Base-by-base conservation (phyloP, 2,797 vertebrate genomes). In the Pangasius krempfi region DNA sequence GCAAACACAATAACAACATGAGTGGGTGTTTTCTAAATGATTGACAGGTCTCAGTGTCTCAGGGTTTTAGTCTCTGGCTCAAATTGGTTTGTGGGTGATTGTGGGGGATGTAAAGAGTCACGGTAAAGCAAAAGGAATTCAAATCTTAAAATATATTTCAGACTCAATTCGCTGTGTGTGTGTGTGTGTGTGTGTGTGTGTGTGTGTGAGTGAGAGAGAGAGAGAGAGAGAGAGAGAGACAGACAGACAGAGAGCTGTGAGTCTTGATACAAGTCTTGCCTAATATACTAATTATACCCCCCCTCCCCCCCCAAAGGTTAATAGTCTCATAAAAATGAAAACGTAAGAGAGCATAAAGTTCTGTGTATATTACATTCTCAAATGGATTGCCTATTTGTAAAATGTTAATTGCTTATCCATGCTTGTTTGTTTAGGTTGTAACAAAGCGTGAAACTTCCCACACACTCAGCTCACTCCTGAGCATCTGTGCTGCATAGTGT, bases 371-470 rank as follows among this genome's bases (percentile, higher is more conserved):
- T n/a, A 44, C 0, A 7, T 44, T 16, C 80, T 27, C 22, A 33
- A 82, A 22, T 37, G 58, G 62, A 62, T 82, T 82, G 56, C 12
- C 10, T 37, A 40, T 60, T 81, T 81, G 78, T 54, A 87, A 70
- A 68, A 81, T 44, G 81, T 81, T 56, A 87, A 87, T 87, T 81
- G 76, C 33, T 40, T 40, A n/a, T 70, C 30, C 52, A 40, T 81
- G 62, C 62, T 56, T 20, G 47, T 56, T 68, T 30, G 20, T 56
- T 80, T 54, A 56, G 44, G 40, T 80, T 80, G 25, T 66, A 80
- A 80, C 30, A 80, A 56, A 80, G 52, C 52, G 5, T 56, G 30
- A 80, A 79, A 54, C 50, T 20, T 54, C 50, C 76, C 50, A 79
- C 76, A 79, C 14, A 30, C 18, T 79, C 50, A 79, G 50, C n/a